phyloP scores from a whole-genome alignment of 2,113 vertebrate species.

The Clarias batrachus region DNA sequence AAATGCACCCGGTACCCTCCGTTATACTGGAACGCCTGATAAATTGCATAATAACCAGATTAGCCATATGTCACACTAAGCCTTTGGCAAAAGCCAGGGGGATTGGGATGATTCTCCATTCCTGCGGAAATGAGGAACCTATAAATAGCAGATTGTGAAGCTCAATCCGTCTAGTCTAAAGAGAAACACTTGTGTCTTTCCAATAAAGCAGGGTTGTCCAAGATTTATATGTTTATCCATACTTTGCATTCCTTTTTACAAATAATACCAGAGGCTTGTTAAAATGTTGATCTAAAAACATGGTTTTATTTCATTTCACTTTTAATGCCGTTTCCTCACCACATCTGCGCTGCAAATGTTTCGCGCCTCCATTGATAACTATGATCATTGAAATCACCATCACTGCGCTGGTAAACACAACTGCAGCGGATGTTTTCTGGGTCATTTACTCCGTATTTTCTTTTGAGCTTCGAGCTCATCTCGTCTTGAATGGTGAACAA shows the following conservation, averaged over 20 bases:
- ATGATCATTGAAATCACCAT: conserved; percentile 26
- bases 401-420: conserved; percentile 23
- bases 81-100: conserved; percentile 70
- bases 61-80: conserved; percentile 78
- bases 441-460: conserved; percentile 16
- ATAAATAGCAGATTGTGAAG: conserved; percentile 75
- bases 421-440: conserved; percentile 19
- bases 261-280: conserved; percentile 29
- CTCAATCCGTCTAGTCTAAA: conserved; percentile 71
- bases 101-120: conserved; percentile 70
- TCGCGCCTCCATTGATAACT: conserved; percentile 29
- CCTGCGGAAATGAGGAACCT: conserved; percentile 71
- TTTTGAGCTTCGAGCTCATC: conserved; percentile 13
- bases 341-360: conserved; percentile 27
- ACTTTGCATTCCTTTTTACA: background rate
- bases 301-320: conserved; percentile 14
- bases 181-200: conserved; percentile 49
- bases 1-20: conserved; percentile 68
- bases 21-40: conserved; percentile 69
- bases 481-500: conserved; percentile 49
- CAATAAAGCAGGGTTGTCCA: conserved; percentile 17
- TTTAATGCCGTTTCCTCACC: conserved; percentile 32
- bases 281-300: conserved; percentile 12
- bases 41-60: conserved; percentile 79
- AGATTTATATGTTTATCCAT: conserved; percentile 36